Percentiles rank a stretch among this genome's conserved stretches.
phyloP scores from a whole-genome alignment of 2,113 vertebrate species.

The Oryzias celebensis region DNA sequence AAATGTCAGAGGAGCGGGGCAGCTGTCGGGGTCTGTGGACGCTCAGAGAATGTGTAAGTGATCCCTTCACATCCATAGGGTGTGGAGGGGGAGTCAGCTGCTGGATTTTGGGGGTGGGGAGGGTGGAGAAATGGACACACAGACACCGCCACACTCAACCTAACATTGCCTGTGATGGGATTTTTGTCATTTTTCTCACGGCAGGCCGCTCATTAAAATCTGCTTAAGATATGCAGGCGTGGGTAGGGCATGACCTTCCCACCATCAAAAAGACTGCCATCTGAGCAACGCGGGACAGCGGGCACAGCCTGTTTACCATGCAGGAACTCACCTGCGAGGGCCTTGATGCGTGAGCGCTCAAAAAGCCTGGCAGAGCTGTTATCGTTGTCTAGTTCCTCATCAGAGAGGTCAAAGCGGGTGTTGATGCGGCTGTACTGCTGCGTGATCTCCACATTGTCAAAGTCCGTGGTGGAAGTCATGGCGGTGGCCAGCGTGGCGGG shows the following conservation, averaged over 20 bases:
- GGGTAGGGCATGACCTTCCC: constrained; percentile 9
- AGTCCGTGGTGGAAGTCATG: constrained; percentile 92
- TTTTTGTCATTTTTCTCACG: not conserved
- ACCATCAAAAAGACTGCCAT: constrained; percentile 35
- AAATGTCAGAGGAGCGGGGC: constrained; percentile 67
- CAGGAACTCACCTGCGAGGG: constrained; percentile 87
- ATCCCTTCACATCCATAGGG: constrained; percentile 54
- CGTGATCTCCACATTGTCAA: constrained; percentile 92
- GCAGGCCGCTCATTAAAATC: constrained; percentile 19
- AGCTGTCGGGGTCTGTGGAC: constrained; percentile 76
- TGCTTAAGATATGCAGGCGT: constrained; percentile 4
- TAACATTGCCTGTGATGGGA: too few species aligned
- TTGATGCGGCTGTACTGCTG: constrained; percentile 93
- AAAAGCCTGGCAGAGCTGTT: constrained; percentile 94
- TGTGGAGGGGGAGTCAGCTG: constrained; percentile 58
- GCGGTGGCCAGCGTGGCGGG: constrained; percentile 45
- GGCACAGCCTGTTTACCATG: constrained; percentile 31
- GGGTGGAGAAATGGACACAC: constrained; percentile 17
- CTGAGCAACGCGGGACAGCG: constrained; percentile 25
- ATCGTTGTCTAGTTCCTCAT: constrained; percentile 95
- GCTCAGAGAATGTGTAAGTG: constrained; percentile 72
- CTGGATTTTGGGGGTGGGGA: constrained; percentile 21
- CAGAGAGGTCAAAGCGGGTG: constrained; percentile 86
- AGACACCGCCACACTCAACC: constrained; percentile 8
- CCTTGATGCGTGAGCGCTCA: constrained; percentile 98